Base-by-base conservation (phyloP, 2,113 vertebrate species). In the Illadopsis cleaveri region DNA sequence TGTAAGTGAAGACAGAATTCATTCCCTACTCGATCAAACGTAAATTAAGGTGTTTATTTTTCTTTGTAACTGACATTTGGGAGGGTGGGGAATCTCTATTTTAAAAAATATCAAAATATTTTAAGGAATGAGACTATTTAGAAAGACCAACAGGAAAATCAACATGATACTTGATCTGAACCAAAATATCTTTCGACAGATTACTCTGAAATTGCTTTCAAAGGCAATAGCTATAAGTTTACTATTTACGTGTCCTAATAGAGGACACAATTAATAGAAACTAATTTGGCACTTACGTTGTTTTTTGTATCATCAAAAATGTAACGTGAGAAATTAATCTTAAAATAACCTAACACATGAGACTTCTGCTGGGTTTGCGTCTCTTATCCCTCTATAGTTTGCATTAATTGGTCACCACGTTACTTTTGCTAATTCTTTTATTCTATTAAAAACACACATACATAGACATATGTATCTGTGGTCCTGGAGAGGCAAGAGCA, bases 401-500 rank as follows among this genome's bases (percentile, higher is more conserved):
- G 5, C 30, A 70, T 1, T 1, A 73, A 70, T n/a, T 3, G 22
- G 15, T 48, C 71, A 86, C 33, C 15, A 82, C 0, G 0, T 66
- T 69, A 79, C 6, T 60, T 92, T 47, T 68, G 53, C 40, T 90
- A 51, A 64, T 82, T 72, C 37, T 51, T 31, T 38, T 71, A 13
- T 85, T 85, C 47, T 45, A 75, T 9, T 53, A 66, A 48, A 89
- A 90, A 2, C 20, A 61, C 25, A 53, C 23, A 33, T 27, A 51
- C 8, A 2, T 13, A 65, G 28, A 53, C 23, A 33, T 25, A 57
- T 8, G 7, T n/a, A 51, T 27, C 9, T 69, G 9, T 25, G 38
- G 19, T 75, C 95, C 48, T 57, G 60, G 31, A 89, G 23, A 92
- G 48, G 62, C 64, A 96, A 94, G 24, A 91, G 16, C 20, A 86